Evolutionary conservation across 2,888 invertebrate species (phyloP), one percentile per base, ranked within the genome.

Genomic region (Polydrusus tereticollis): DNA sequence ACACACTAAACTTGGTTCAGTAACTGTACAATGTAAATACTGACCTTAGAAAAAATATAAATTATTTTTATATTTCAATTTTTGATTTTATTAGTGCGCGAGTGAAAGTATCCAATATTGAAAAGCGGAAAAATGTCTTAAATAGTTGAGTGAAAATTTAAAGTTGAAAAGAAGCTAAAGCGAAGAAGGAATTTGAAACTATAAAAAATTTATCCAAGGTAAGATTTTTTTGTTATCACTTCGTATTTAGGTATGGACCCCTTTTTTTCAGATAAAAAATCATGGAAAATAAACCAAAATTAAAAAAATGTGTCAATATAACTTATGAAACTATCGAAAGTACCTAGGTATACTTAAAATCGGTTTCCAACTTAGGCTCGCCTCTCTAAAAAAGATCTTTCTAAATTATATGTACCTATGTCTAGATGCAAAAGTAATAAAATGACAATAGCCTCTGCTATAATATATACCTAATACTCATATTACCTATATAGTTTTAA

Each of bases 11-110:
- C 29, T 33, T 14, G 5, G 52, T 55, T 16, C 18, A 29, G 52
- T 29, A 55, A 55, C 52, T 29, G 16, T 55, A 55, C 52, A 29
- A 55, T 55, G 52, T 55, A 55, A 52, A 52, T 52, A 55, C 29
- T 55, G 18, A 10, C 18, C 29, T 10, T 29, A 55, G 12, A 50
- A 50, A 50, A 50, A 26, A 41, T 18, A 20, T 45, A 20, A 16
- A 12, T 21, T 12, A 26, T 55, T 18, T 52, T 1, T 23, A 47
- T 12, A 21, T 55, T 33, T 55, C 16, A 50, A 26, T 29, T 55
- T 55, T 16, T 1, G 2, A 29, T 55, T 29, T 55, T 18, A 4
- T 8, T 16, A 14, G 52, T 55, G 52, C 52, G 52, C 29, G 52
- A 18, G 52, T 55, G 52, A 55, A 29, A 29, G 23, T 55, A 55